Percentiles rank a stretch among this genome's conserved stretches.
Evolutionary conservation across 2,888 invertebrate genomes (phyloP).

Genomic region (Augochlorella aurata): DNA sequence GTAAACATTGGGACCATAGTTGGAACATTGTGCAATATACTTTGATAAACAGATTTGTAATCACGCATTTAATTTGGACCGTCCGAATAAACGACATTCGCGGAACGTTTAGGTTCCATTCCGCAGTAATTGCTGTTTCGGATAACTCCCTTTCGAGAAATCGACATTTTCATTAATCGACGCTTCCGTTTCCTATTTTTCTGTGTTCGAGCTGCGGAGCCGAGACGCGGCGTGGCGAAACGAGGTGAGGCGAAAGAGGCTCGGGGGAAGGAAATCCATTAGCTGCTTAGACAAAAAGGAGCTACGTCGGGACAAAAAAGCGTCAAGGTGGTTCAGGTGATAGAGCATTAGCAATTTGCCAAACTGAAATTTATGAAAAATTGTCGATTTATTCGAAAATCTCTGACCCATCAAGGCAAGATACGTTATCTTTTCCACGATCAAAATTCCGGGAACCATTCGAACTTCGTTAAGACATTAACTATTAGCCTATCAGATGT

Average conservation of each 20-base stretch:
- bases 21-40: too few species aligned
- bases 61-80: too few species aligned
- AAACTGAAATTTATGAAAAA: neutral
- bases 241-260: neutral
- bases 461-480: too few species aligned
- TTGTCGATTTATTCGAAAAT: neutral
- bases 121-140: slow-evolving; percentile 27
- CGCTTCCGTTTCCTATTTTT: slow-evolving; percentile 42
- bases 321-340: neutral
- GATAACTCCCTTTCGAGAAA: slow-evolving; percentile 27
- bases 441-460: too few species aligned
- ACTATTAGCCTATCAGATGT: too few species aligned
- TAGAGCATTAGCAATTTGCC: slow-evolving; percentile 9
- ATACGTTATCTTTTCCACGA: too few species aligned
- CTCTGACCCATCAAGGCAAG: neutral
- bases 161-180: slow-evolving; percentile 48
- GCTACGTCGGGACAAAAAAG: neutral
- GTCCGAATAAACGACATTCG: slow-evolving; percentile 3
- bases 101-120: slow-evolving; percentile 11
- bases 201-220: slow-evolving; percentile 22
- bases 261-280: slow-evolving; percentile 38
- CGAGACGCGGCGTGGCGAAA: neutral
- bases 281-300: slow-evolving; percentile 22
- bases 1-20: too few species aligned
- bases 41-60: too few species aligned